phyloP scores from a whole-genome alignment of 2,113 vertebrate species.

The Notiomystis cincta region DNA sequence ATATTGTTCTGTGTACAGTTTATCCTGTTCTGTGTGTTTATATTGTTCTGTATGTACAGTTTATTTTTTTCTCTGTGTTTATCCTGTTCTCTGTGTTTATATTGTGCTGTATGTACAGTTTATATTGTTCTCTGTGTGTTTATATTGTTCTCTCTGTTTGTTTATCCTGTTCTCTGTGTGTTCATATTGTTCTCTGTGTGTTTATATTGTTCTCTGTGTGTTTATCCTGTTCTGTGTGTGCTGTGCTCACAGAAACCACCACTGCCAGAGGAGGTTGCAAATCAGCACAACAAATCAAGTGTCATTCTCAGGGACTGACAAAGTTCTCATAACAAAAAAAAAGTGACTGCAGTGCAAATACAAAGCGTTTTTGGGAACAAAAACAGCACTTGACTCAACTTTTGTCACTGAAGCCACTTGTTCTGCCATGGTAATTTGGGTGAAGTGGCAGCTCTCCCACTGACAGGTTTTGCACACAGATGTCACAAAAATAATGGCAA shows the following conservation, averaged over 20 bases:
- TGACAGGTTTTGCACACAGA: neutral
- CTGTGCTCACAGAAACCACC: neutral
- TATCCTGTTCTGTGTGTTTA: neutral
- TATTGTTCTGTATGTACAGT: neutral
- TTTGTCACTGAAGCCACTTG: neutral
- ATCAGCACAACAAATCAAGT: neutral
- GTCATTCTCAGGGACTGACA: neutral
- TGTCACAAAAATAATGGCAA: neutral
- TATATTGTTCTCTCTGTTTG: too few relatives aligned
- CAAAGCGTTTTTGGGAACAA: neutral
- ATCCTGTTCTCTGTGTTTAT: too few relatives aligned
- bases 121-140: neutral
- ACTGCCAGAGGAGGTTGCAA: neutral
- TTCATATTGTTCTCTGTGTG: neutral
- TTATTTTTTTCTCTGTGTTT: neutral
- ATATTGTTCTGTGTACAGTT: neutral
- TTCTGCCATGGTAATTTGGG: neutral
- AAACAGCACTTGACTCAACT: neutral
- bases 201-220: rapidly evolving
- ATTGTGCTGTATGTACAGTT: rapidly evolving
- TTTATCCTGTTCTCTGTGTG: neutral
- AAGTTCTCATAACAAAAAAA: neutral
- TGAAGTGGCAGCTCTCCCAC: neutral
- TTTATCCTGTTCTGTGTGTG: neutral
- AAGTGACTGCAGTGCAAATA: neutral